phyloP scores from a whole-genome alignment of 2,797 vertebrate genomes.

The Scyliorhinus canicula region DNA sequence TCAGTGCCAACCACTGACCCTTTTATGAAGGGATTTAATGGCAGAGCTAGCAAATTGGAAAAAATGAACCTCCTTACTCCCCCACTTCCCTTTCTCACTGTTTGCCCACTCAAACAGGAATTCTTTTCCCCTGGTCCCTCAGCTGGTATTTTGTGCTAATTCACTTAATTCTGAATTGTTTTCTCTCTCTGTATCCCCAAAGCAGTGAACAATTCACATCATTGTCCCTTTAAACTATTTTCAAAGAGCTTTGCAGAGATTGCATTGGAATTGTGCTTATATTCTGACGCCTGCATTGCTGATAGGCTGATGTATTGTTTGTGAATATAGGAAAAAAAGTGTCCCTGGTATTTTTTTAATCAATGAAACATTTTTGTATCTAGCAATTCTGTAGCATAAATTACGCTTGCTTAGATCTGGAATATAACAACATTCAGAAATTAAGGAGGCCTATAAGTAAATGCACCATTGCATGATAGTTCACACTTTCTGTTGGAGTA shows the following conservation, averaged over 20 bases:
- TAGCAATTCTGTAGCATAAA: background rate
- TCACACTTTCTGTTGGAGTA: background rate
- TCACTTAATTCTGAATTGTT: background rate
- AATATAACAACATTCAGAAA: background rate
- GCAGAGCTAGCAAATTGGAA: constrained; percentile 55
- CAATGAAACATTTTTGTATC: background rate
- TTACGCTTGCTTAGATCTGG: background rate
- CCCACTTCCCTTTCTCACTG: constrained; percentile 46
- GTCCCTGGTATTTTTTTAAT: background rate
- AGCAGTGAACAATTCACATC: background rate
- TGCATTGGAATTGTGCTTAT: background rate
- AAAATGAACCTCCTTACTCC: constrained; percentile 53
- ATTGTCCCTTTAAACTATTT: constrained; percentile 15
- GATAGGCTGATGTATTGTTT: background rate
- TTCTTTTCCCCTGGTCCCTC: background rate
- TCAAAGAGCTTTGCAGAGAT: background rate
- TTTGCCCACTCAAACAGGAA: constrained; percentile 1
- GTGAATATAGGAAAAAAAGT: background rate
- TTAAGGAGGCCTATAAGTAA: background rate
- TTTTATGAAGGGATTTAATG: constrained; percentile 59
- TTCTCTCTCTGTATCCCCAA: background rate
- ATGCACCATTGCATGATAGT: background rate
- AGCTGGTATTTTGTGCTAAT: background rate
- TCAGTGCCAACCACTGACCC: constrained; percentile 47
- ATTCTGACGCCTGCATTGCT: background rate